A percentile compares a stretch with the other conserved stretches of the same genome.
phyloP scores from a whole-genome alignment of 2,113 vertebrate species.

The Myrmophylax atrothorax region DNA sequence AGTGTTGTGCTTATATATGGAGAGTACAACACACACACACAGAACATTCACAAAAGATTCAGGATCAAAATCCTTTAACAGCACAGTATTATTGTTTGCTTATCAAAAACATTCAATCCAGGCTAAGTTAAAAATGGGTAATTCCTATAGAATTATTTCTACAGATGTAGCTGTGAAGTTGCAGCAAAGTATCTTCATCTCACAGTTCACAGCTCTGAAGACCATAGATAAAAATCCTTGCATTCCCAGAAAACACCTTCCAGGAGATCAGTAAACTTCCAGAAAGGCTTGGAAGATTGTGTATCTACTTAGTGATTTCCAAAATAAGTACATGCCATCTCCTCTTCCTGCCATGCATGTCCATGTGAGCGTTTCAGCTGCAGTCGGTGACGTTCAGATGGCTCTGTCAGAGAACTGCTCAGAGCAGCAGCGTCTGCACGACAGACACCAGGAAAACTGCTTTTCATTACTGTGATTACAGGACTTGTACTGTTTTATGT shows the following conservation, averaged over 20 bases:
- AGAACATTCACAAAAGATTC: background rate
- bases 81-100: background rate
- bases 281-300: background rate
- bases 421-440: background rate
- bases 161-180: background rate
- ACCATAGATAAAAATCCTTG: background rate
- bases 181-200: background rate
- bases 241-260: background rate
- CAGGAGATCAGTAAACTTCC: background rate
- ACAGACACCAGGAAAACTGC: background rate
- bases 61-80: background rate
- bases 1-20: background rate
- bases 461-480: constrained; percentile 12
- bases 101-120: background rate
- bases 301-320: background rate
- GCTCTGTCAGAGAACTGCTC: background rate
- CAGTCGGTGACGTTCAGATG: background rate
- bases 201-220: background rate
- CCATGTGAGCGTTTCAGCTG: background rate
- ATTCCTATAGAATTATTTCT: background rate
- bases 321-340: background rate
- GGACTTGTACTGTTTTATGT: background rate
- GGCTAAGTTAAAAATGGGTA: background rate
- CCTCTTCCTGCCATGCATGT: background rate
- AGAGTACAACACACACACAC: background rate